phyloP scores from a whole-genome alignment of 2,888 invertebrate genomes.

The Autographa gamma region DNA sequence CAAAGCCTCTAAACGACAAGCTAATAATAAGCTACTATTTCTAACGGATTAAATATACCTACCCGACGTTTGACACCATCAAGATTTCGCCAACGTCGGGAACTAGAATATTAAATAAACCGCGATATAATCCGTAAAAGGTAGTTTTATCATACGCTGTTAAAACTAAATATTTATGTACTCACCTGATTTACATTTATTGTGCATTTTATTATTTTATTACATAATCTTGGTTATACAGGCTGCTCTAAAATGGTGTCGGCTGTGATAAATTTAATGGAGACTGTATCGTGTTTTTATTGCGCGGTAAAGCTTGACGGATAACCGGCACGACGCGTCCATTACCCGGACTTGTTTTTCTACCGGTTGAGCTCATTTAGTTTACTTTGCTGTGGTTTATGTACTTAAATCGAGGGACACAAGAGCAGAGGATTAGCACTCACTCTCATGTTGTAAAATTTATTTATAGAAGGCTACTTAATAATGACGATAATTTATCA shows the following conservation, averaged over 20 bases:
- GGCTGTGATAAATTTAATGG: constrained; percentile 37
- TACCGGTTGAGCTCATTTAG: neutral
- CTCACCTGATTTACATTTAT: neutral
- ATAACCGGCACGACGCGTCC: constrained; percentile 25
- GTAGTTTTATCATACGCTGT: neutral
- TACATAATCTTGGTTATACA: constrained; percentile 18
- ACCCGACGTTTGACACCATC: too few relatives aligned
- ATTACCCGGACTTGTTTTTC: constrained; percentile 26
- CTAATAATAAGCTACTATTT: too few relatives aligned
- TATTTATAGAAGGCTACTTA: too few relatives aligned
- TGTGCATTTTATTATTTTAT: constrained; percentile 1
- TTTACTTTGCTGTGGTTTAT: constrained; percentile 14
- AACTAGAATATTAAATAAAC: too few relatives aligned
- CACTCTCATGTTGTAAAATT: too few relatives aligned
- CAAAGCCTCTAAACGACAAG: too few relatives aligned
- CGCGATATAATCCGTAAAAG: too few relatives aligned
- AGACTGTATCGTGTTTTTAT: constrained; percentile 38
- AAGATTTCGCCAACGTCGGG: too few relatives aligned
- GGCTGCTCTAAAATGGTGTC: constrained; percentile 13
- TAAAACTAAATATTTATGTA: neutral
- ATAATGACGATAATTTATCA: too few relatives aligned
- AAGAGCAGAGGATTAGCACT: too few relatives aligned
- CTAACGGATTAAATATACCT: too few relatives aligned
- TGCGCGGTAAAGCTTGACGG: constrained; percentile 39
- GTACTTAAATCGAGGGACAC: neutral